Evolutionary conservation across 2,113 vertebrate species (phyloP), one percentile per base, ranked within the genome.

Genomic region (Trichomycterus rosablanca): DNA sequence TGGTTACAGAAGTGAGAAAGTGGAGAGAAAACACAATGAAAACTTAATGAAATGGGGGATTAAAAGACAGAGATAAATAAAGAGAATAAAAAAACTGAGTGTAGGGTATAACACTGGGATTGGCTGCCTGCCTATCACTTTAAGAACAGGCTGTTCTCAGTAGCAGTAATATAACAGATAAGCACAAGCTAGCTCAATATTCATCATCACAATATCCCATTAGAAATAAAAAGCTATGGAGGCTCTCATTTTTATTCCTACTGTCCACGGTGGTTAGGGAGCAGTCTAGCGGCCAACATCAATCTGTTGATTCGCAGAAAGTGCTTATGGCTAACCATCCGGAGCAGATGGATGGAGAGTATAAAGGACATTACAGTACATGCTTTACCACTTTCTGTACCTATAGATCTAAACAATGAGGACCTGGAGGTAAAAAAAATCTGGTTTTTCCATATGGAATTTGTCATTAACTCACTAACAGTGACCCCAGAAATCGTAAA

Each of bases 121-220:
- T 19, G 49, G 15, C 49, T 51, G 16, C 28, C 50, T 18, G 42
- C 7, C 28, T 59, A 9, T 32, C 7, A 16, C 43, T n/a, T 34
- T 7, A 35, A 60, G 24, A 19, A 30, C 30, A 37, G 15, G 6
- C 45, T 23, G 30, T 12, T 10, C 26, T 50, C 45, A 22, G 2
- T 8, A 18, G 22, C 19, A 61, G 20, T 23, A 40, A 9, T 19
- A 19, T 1, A 18, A 35, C n/a, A n/a, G 49, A 63, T 52, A 52
- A 63, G 48, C 48, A 43, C 60, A 24, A 11, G n/a, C n/a, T n/a
- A 23, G 10, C 39, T 63, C 39, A 12, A 26, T 44, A 28, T 24
- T 44, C 39, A 16, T n/a, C 26, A 9, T 14, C 22, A 7, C 37
- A 45, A 42, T 16, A 45, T 53, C 14, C 6, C 39, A 11, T 7